Evolutionary conservation across 2,797 vertebrate species (phyloP).

Genomic region (Pipistrellus nathusii): DNA sequence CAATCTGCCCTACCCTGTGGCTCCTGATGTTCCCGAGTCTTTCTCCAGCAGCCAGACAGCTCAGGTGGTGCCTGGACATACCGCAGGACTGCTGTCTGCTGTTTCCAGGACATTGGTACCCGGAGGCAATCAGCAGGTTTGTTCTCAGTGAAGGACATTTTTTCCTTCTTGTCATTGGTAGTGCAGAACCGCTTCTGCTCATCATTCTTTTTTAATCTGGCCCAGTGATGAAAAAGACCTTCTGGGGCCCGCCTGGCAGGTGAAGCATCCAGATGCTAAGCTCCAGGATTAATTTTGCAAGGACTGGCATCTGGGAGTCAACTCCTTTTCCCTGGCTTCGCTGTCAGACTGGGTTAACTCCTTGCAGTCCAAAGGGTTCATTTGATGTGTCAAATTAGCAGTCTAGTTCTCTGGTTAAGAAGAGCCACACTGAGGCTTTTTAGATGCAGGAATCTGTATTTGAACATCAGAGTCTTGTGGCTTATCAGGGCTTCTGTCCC

Average conservation of each 20-base stretch:
- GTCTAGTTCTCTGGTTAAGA: conserved; percentile 75
- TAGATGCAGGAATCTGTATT: conserved; percentile 79
- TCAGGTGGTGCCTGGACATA: conserved; percentile 67
- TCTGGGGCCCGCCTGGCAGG: conserved; percentile 88
- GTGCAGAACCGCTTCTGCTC: conserved; percentile 84
- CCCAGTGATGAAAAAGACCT: conserved; percentile 84
- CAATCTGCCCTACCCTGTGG: conserved; percentile 58
- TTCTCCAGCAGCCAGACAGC: conserved; percentile 63
- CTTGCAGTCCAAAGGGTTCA: conserved; percentile 71
- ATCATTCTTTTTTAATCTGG: conserved; percentile 89
- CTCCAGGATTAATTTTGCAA: conserved; percentile 90
- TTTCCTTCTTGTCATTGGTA: conserved; percentile 77
- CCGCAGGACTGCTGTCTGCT: conserved; percentile 27
- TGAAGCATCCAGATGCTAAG: conserved; percentile 90
- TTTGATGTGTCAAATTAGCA: conserved; percentile 75
- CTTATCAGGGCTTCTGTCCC: conserved; percentile 66
- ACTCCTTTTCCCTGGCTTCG: conserved; percentile 80
- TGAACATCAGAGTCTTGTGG: conserved; percentile 76
- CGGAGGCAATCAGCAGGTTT: conserved; percentile 57
- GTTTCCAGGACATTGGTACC: conserved; percentile 77
- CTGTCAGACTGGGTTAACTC: conserved; percentile 85
- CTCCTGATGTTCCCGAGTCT: conserved; percentile 46
- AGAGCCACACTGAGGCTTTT: conserved; percentile 69
- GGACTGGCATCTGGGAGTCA: conserved; percentile 86
- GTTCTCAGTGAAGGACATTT: conserved; percentile 58